Evolutionary conservation across 2,797 vertebrate genomes (phyloP).

Genomic region (Poecilia picta): DNA sequence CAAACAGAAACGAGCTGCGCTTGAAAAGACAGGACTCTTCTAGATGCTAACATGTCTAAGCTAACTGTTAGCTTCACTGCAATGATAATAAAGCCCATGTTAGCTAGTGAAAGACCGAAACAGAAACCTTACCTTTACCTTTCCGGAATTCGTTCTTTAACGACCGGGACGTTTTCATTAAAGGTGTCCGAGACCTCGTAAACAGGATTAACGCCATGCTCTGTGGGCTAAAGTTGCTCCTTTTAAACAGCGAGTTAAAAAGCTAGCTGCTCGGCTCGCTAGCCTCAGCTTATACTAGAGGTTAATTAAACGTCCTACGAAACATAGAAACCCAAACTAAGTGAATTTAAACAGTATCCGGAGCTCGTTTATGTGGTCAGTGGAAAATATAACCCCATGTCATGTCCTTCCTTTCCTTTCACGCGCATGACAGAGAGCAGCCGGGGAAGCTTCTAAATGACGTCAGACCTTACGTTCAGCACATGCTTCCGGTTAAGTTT

Average conservation of each 20-base stretch:
- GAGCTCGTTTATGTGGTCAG: slow-evolving; percentile 14
- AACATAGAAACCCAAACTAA: slow-evolving; percentile 1
- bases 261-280: slow-evolving; percentile 20
- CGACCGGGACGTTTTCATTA: slow-evolving; percentile 81
- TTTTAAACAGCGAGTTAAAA: slow-evolving; percentile 16
- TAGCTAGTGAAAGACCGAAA: background rate
- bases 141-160: slow-evolving; percentile 80
- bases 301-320: background rate
- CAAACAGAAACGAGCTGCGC: background rate
- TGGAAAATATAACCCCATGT: slow-evolving; percentile 61
- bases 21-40: background rate
- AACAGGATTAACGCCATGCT: slow-evolving; percentile 86
- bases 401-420: slow-evolving; percentile 58
- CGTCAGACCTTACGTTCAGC: background rate
- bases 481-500: background rate
- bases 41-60: slow-evolving; percentile 26
- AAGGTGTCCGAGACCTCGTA: slow-evolving; percentile 76
- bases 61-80: slow-evolving; percentile 25
- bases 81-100: background rate
- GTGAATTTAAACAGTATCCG: slow-evolving; percentile 13
- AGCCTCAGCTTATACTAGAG: slow-evolving; percentile 12
- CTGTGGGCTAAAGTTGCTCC: slow-evolving; percentile 20
- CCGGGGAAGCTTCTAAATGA: background rate
- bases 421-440: background rate
- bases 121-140: slow-evolving; percentile 64